Evolutionary conservation across 2,888 invertebrate genomes (phyloP), one percentile per base, ranked within the genome.

Genomic region (Lepetodrilus schrolli): DNA sequence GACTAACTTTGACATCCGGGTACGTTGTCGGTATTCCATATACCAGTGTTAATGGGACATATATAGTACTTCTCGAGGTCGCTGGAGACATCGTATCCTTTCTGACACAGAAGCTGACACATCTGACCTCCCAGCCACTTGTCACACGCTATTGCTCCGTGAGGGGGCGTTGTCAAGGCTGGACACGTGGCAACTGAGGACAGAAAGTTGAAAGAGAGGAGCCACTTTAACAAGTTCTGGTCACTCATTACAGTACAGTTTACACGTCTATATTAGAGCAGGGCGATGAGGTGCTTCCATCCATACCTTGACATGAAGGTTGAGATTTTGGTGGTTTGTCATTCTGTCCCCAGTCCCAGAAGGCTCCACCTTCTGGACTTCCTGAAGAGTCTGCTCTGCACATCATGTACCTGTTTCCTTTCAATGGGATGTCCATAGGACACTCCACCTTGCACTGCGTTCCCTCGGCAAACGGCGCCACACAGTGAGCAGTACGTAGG

Each of bases 61-160:
- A 79, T 74, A 36, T 65, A 79, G 43, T 66, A 30, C 8, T 75
- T 76, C 66, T 75, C 75, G 1, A 34, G 51, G 20, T 65, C 66
- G 8, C 68, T 43, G 0, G 78, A 75, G 8, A 79, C 72, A 30
- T 79, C 78, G 43, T 43, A 79, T 10, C 74, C 78, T 20, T 70
- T 36, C 51, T 77, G 74, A 49, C 78, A 79, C 37, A 76, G 77
- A 26, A 77, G 49, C 17, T 75, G 73, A 43, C 78, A 79, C 70
- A 76, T 73, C 21, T 73, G 58, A 13, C 78, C 78, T n/a, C 76
- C 73, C 8, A 68, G 70, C 78, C 78, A 78, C 13, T 66, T 37
- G 37, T 75, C 74, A 43, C 78, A 78, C 1, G 74, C 71, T 1
- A 78, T 21, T 0, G 78, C 78, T n/a, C 78, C 78, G 30, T 78